Conservation (phyloP, 37 sponge, comb jelly and placozoan species). For the Amphimedon queenslandica region DNA sequence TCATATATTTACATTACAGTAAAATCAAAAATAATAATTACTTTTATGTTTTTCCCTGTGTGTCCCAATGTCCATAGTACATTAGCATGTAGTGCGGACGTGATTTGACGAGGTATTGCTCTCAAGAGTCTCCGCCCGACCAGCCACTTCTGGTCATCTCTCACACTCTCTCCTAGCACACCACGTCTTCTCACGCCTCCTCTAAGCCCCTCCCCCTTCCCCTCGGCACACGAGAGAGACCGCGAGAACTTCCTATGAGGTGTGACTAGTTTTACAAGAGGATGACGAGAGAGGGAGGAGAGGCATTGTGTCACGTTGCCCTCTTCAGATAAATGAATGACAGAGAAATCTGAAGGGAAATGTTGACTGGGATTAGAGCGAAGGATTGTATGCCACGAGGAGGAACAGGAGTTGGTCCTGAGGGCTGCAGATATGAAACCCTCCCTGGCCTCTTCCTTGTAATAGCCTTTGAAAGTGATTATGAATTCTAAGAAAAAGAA, state of each 20-base stretch:
- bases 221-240: slow-evolving; percentile 4
- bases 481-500: slow-evolving; percentile 59
- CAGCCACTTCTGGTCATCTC: slow-evolving; percentile 52
- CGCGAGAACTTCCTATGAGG: slow-evolving; percentile 70
- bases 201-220: neutral
- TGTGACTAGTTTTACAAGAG: slow-evolving; percentile 56
- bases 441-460: slow-evolving; percentile 45
- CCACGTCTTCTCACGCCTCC: neutral
- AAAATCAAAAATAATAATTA: neutral
- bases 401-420: neutral
- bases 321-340: slow-evolving; percentile 37
- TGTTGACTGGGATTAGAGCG: slow-evolving; percentile 59
- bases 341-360: slow-evolving; percentile 82
- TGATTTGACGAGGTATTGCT: slow-evolving; percentile 86
- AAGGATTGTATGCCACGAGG: slow-evolving; percentile 55
- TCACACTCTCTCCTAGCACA: neutral
- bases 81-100: slow-evolving; percentile 90
- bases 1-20: neutral
- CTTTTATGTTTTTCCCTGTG: slow-evolving; percentile 47
- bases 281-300: slow-evolving; percentile 45
- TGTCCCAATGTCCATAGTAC: slow-evolving; percentile 87
- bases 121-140: slow-evolving; percentile 76
- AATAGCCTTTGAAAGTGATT: slow-evolving; percentile 81
- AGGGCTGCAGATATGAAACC: slow-evolving; percentile 71
- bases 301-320: slow-evolving; percentile 12